Evolutionary conservation across 2,797 vertebrate genomes (phyloP), one percentile per base, ranked within the genome.

Genomic region (Emydoidea blandingii): DNA sequence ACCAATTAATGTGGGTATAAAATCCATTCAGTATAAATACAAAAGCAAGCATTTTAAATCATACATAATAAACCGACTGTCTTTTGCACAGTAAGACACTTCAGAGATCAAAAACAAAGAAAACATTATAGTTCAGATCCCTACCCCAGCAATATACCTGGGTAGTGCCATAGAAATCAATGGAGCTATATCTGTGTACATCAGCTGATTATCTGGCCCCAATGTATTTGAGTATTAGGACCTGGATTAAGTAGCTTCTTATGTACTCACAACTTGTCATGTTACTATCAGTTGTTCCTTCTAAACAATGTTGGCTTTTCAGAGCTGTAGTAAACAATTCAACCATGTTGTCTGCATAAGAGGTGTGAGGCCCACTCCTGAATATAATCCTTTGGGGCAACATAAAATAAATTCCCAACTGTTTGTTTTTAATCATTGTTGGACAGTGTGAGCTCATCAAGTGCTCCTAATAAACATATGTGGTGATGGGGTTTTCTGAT

Each of bases 201-300:
- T 21, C 44, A 50, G 5, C 27, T 79, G 79, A 37, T 37, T 72
- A 37, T 72, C 65, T 21, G 59, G 7, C 37, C 50, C 6, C 1
- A n/a, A 79, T 31, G n/a, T 0, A 0, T 54, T 8, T 16, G 12
- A 59, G 15, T 11, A 5, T 37, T 79, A 57, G 37, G 12, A 50
- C 41, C n/a, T 44, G 50, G 16, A 11, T 1, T 82, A 57, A 29
- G 5, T 29, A n/a, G 5, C 59, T 2, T 76, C 52, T 79, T 53
- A 12, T 76, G 41, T 52, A 18, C 3, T 23, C 6, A 9, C 0
- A 0, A n/a, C 34, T 59, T 76, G 34, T 29, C 25, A 1, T 0
- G 0, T 57, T 52, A 2, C n/a, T 12, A 10, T 12, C 16, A 54
- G 52, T 25, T 81, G 44, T 34, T 81, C 1, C 27, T 47, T 14